A percentile compares a stretch with the other conserved stretches of the same genome.
phyloP scores from a whole-genome alignment of 2,113 vertebrate genomes.

The Ammospiza nelsoni region DNA sequence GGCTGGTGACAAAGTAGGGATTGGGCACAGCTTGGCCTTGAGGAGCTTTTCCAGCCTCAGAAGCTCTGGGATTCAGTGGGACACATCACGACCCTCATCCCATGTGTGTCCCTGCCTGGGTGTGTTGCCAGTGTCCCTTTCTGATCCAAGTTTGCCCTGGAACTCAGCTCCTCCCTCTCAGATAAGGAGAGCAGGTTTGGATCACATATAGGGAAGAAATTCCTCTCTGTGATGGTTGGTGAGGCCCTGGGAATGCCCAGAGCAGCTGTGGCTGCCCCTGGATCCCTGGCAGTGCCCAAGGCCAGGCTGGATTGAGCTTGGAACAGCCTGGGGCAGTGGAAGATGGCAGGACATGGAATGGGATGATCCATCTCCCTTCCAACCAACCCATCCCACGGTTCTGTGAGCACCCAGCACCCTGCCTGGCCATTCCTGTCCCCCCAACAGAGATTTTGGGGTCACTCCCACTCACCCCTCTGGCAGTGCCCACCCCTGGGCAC shows the following conservation, averaged over 20 bases:
- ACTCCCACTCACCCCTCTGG: not conserved
- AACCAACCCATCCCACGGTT: not conserved
- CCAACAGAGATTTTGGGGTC: not conserved
- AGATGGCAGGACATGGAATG: not conserved
- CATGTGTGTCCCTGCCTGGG: not conserved
- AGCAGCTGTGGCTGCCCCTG: not conserved
- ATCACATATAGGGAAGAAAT: not conserved
- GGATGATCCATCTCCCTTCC: not conserved
- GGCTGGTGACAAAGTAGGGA: not conserved
- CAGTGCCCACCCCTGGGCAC: not conserved
- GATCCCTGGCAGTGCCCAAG: not conserved
- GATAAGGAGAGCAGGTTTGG: not conserved
- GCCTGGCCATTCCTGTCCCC: not conserved
- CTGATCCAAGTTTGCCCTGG: accelerated
- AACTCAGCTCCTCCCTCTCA: not conserved
- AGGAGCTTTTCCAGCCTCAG: not conserved
- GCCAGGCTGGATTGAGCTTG: accelerated
- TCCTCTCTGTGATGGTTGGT: not conserved
- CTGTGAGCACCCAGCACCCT: not conserved
- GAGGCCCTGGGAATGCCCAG: not conserved
- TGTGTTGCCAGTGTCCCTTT: not conserved
- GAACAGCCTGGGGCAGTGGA: accelerated
- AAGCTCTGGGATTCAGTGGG: not conserved
- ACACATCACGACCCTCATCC: accelerated
- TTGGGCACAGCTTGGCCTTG: not conserved